These are phyloP conservation scores for Hypsopygia costalis DNA, from an alignment of 2,888 invertebrate species.

Conservation along the genomic window DNA sequence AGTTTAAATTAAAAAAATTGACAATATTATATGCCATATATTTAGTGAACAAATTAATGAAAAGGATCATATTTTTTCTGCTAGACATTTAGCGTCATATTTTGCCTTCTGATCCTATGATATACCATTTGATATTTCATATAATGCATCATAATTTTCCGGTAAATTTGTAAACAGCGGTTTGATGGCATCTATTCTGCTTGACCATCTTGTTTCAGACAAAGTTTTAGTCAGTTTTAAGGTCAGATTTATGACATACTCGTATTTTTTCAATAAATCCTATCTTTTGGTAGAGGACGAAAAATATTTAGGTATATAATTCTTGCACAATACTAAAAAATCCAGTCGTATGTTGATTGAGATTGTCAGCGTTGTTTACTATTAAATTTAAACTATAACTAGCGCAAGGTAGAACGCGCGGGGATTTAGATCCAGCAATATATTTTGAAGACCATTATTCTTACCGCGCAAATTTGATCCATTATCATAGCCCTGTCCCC, in stretches of 20 bases:
- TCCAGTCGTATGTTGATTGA: constrained; percentile 16
- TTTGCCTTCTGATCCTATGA: too few species aligned
- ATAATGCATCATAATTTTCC: constrained; percentile 16
- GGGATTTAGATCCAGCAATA: constrained; percentile 19
- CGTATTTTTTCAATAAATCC: constrained; percentile 19
- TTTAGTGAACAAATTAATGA: constrained; percentile 5
- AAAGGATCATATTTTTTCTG: constrained; percentile 16
- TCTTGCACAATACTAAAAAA: constrained; percentile 18
- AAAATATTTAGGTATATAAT: constrained; percentile 20
- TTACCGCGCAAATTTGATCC: constrained; percentile 17
- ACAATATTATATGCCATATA: constrained; percentile 13
- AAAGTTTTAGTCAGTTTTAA: constrained; percentile 20
- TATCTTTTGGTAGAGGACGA: constrained; percentile 17
- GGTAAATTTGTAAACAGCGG: constrained; percentile 17
- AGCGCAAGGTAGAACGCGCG: constrained; percentile 19
- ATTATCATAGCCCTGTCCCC: constrained; percentile 18
- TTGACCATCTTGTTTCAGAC: constrained; percentile 18
- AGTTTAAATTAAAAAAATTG: too few species aligned
- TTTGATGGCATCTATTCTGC: constrained; percentile 19
- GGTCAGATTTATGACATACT: constrained; percentile 19
- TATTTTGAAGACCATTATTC: constrained; percentile 19
- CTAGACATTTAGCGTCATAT: too few species aligned
- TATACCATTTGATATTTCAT: constrained; percentile 16
- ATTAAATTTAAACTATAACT: constrained; percentile 17
- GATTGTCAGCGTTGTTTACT: constrained; percentile 17